Evolutionary conservation across 1,140 invertebrate genomes (phyloP).

Genomic region (Drosophila orena): DNA sequence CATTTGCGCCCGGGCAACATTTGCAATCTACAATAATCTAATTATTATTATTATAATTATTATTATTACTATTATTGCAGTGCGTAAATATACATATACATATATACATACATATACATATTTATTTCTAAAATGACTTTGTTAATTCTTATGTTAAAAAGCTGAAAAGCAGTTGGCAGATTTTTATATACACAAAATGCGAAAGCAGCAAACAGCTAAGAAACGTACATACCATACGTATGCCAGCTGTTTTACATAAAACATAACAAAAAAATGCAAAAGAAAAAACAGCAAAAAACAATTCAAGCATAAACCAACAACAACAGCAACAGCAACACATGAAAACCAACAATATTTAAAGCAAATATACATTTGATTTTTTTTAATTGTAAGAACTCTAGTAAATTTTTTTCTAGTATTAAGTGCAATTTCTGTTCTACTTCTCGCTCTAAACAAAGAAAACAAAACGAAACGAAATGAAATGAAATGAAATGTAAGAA

Average conservation of each 20-base stretch:
- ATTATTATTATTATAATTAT: slow-evolving; percentile 61
- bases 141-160: slow-evolving; percentile 79
- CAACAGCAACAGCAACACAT: slow-evolving; percentile 32
- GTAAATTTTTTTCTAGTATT: slow-evolving; percentile 84
- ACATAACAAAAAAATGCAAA: slow-evolving; percentile 54
- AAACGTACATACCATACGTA: slow-evolving; percentile 1
- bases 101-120: slow-evolving; percentile 68
- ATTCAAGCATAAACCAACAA: slow-evolving; percentile 36
- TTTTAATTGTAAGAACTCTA: slow-evolving; percentile 79
- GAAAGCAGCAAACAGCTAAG: slow-evolving; percentile 14
- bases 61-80: slow-evolving; percentile 52
- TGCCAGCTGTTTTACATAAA: slow-evolving; percentile 56
- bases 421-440: slow-evolving; percentile 79
- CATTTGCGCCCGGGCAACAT: slow-evolving; percentile 78
- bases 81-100: slow-evolving; percentile 59
- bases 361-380: slow-evolving; percentile 83
- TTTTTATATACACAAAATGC: slow-evolving; percentile 61
- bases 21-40: slow-evolving; percentile 77
- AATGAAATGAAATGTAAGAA: slow-evolving; percentile 42
- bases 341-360: slow-evolving; percentile 68
- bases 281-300: slow-evolving; percentile 50
- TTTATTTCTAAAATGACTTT: slow-evolving; percentile 82
- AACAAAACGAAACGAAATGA: slow-evolving; percentile 46
- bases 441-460: slow-evolving; percentile 76
- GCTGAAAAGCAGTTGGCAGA: slow-evolving; percentile 43